phyloP scores from a whole-genome alignment of 2,888 invertebrate genomes.

The Pseudolycoriella hygida region DNA sequence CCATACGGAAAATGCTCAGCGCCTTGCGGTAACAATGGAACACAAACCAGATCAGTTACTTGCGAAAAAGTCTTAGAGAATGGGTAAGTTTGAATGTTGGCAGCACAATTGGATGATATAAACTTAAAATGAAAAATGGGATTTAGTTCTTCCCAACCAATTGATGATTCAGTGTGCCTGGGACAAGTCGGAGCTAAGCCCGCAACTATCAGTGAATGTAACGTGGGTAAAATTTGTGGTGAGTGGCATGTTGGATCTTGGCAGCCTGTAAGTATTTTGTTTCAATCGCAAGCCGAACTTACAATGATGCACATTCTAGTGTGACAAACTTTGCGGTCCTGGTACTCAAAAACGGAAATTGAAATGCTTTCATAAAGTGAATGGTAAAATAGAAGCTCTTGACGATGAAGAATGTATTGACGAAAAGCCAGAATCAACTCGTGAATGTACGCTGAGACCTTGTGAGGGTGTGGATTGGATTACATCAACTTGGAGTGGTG shows the following conservation, averaged over 20 bases:
- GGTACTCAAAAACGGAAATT: constrained; percentile 69
- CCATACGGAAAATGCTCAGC: constrained; percentile 70
- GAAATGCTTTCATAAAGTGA: constrained; percentile 52
- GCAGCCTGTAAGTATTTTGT: constrained; percentile 52
- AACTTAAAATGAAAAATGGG: not conserved
- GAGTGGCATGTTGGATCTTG: constrained; percentile 78
- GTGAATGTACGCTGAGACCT: constrained; percentile 56
- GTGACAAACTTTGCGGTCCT: constrained; percentile 78
- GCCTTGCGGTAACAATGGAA: constrained; percentile 61
- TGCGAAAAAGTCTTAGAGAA: constrained; percentile 65
- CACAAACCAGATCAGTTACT: constrained; percentile 48
- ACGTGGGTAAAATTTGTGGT: constrained; percentile 61
- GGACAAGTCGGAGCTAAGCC: constrained; percentile 51
- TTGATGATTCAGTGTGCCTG: constrained; percentile 58
- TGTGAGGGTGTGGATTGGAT: constrained; percentile 91
- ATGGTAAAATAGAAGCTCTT: constrained; percentile 45
- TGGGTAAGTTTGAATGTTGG: constrained; percentile 30
- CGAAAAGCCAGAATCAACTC: constrained; percentile 51
- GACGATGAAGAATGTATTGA: constrained; percentile 45
- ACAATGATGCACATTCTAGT: too few species aligned
- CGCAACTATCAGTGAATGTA: constrained; percentile 49
- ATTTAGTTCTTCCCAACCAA: constrained; percentile 32
- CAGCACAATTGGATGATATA: not conserved
- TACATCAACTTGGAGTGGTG: constrained; percentile 71
- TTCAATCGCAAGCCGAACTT: not conserved